These are phyloP conservation scores for Catocala nupta DNA, from an alignment of 2,888 invertebrate genomes.

Conservation along the genomic window DNA sequence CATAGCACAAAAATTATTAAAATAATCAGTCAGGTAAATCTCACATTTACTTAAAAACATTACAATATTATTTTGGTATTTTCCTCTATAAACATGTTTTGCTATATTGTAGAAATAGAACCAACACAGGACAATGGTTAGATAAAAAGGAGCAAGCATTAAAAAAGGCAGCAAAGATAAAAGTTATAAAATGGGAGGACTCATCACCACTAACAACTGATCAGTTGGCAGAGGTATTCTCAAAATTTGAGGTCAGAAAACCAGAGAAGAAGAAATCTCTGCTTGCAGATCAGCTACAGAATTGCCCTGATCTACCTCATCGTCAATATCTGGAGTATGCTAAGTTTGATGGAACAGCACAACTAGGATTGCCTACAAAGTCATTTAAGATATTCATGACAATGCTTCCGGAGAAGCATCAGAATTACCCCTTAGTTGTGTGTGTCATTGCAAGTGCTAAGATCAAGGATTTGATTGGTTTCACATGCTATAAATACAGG, in stretches of 20 bases:
- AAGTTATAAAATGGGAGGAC: slow-evolving; percentile 91
- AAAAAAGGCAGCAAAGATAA: slow-evolving; percentile 92
- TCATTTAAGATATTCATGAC: slow-evolving; percentile 96
- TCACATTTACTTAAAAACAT: no score
- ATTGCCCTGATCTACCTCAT: slow-evolving; percentile 92
- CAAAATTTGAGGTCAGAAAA: slow-evolving; percentile 74
- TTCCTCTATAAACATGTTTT: neutral
- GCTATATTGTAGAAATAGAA: slow-evolving; percentile 85
- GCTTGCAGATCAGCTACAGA: slow-evolving; percentile 92
- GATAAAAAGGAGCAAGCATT: slow-evolving; percentile 96
- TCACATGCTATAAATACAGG: slow-evolving; percentile 96
- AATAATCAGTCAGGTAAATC: no score
- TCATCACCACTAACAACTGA: slow-evolving; percentile 83
- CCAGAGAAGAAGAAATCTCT: slow-evolving; percentile 86
- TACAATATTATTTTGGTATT: no score
- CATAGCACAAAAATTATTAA: no score
- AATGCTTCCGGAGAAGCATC: slow-evolving; percentile 93
- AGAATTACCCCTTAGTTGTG: slow-evolving; percentile 94
- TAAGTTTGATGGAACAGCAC: slow-evolving; percentile 96
- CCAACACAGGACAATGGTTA: slow-evolving; percentile 95
- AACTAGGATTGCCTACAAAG: slow-evolving; percentile 92
- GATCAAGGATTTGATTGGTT: slow-evolving; percentile 96
- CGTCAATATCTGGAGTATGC: slow-evolving; percentile 97
- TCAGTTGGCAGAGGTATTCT: slow-evolving; percentile 88
- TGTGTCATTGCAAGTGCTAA: slow-evolving; percentile 94